Percentiles rank a stretch among this genome's conserved stretches.
Conservation (phyloP, 2,113 vertebrate genomes). For the Lota lota region DNA sequence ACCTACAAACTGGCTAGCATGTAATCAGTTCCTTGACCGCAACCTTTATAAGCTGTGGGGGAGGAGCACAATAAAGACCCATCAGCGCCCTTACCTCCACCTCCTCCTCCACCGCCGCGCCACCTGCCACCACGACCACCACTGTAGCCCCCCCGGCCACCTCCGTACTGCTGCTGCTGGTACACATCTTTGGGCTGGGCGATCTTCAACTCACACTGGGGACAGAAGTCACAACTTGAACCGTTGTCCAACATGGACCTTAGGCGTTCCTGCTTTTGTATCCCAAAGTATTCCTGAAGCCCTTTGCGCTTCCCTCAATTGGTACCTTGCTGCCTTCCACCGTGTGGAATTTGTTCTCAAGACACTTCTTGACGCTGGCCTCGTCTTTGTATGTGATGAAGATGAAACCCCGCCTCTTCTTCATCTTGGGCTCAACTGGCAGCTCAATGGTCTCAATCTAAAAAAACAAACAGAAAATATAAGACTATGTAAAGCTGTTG, state of each 20-base stretch:
- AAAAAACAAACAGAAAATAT: not conserved
- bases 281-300: not conserved
- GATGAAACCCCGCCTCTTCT: constrained; percentile 96
- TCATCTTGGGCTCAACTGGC: constrained; percentile 93
- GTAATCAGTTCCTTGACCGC: too few relatives aligned
- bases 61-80: too few relatives aligned
- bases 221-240: not conserved
- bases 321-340: constrained; percentile 91
- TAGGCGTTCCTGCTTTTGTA: not conserved
- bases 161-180: constrained; percentile 94
- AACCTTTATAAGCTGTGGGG: too few relatives aligned
- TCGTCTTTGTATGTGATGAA: constrained; percentile 98
- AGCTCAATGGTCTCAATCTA: constrained; percentile 96
- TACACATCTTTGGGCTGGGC: constrained; percentile 98
- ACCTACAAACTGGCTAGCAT: too few relatives aligned
- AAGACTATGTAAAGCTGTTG: too few relatives aligned
- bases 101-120: constrained; percentile 76
- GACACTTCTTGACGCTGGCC: constrained; percentile 89
- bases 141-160: constrained; percentile 57
- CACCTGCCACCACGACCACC: constrained; percentile 82
- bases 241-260: not conserved
- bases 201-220: constrained; percentile 96
- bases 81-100: not conserved
- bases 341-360: constrained; percentile 97
- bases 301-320: not conserved